Evolutionary conservation across 2,113 vertebrate genomes (phyloP), one percentile per base, ranked within the genome.

Genomic region (Nasalis larvatus): DNA sequence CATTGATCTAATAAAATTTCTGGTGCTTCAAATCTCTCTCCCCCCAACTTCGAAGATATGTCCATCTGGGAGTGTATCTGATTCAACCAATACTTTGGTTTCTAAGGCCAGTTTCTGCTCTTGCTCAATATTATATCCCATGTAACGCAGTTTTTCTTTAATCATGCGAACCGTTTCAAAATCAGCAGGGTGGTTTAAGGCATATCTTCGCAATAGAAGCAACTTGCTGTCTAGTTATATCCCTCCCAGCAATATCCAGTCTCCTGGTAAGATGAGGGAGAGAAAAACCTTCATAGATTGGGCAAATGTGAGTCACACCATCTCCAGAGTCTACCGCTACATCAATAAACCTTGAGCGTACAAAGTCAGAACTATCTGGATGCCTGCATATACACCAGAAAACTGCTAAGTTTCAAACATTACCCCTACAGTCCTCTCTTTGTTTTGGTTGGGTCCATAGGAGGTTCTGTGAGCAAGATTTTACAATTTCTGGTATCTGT

Each of bases 391-490:
- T 60, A 99, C 99, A 40, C 99, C 99, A 97, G 99, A 98, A 98
- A 99, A 99, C 98, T 99, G 99, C 98, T 99, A 99, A 0, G 99
- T 99, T 99, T 99, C 99, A 99, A 99, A 99, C 99, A 99, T 99
- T 89, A 99, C 99, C 99, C 99, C 99, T 45, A 99, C 99, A 47
- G 99, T 99, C 98, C 99, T 99, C 98, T 99, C 99, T 20, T 99
- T 99, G 74, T 99, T 98, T 99, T 99, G 95, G 99, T 99, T 60
- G 99, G 99, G 97, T 99, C 99, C 99, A 99, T 99, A 80, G 99
- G 99, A 25, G 99, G 99, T 94, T 99, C 99, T 37, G 99, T 99
- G 86, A 99, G 99, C 20, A 99, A 98, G 96, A 99, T 99, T 99
- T 99, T 99, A 99, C 99, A 99, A 98, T 99, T 99, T 98, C 99